These are phyloP conservation scores for Planiliza haematocheilus DNA, from an alignment of 2,113 vertebrate species.

Conservation along the genomic window DNA sequence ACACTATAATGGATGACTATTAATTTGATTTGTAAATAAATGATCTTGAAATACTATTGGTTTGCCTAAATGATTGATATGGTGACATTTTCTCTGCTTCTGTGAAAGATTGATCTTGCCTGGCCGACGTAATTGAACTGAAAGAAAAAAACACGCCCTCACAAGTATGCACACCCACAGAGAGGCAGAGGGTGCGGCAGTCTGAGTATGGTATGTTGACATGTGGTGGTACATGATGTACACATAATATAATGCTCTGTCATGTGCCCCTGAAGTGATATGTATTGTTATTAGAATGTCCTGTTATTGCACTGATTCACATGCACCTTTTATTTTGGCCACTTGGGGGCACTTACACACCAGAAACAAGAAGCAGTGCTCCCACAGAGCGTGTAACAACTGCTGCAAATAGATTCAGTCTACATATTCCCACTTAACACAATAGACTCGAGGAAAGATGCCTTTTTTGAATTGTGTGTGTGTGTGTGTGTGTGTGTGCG, in stretches of 20 bases:
- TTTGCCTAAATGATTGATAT: constrained; percentile 49
- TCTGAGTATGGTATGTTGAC: background rate
- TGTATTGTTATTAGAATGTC: constrained; percentile 13
- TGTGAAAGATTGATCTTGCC: constrained; percentile 53
- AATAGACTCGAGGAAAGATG: constrained; percentile 1
- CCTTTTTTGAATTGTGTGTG: background rate
- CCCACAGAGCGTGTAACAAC: background rate
- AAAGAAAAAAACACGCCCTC: constrained; percentile 42
- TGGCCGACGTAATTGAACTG: constrained; percentile 41
- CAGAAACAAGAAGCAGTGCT: constrained; percentile 18
- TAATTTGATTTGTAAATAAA: constrained; percentile 63
- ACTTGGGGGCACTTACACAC: constrained; percentile 58
- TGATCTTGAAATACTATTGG: constrained; percentile 46
- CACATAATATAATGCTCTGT: constrained; percentile 2
- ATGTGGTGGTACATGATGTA: constrained; percentile 10
- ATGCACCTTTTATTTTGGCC: constrained; percentile 31
- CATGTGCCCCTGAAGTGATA: constrained; percentile 2
- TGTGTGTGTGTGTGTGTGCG: constrained; percentile 7
- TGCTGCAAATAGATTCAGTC: constrained; percentile 3
- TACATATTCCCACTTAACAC: background rate
- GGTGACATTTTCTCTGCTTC: constrained; percentile 33
- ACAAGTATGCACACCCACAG: background rate
- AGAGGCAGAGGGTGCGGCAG: constrained; percentile 4
- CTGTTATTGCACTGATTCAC: constrained; percentile 10
- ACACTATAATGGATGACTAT: constrained; percentile 32